phyloP scores from a whole-genome alignment of 1,140 invertebrate genomes.

The Lineus longissimus region DNA sequence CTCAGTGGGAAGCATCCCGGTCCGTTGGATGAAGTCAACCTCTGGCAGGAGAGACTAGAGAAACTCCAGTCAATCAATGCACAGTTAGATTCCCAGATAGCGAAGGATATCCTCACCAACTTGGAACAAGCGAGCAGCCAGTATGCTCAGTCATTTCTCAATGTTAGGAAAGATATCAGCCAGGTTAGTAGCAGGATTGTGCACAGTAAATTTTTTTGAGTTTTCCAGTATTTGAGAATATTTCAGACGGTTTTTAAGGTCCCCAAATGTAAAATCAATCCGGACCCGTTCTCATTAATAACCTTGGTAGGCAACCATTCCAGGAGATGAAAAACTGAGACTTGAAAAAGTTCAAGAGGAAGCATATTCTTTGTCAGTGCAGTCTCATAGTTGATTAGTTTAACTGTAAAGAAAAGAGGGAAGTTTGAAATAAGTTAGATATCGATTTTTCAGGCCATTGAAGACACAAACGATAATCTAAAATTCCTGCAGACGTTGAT shows the following conservation, averaged over 20 bases:
- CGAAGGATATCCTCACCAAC: slow-evolving; percentile 50
- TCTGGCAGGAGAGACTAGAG: slow-evolving; percentile 47
- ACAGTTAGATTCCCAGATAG: slow-evolving; percentile 48
- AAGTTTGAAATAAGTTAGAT: background rate
- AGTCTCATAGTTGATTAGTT: no score
- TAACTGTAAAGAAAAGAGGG: no score
- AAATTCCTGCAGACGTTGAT: slow-evolving; percentile 45
- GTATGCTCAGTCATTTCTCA: slow-evolving; percentile 47
- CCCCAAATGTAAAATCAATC: no score
- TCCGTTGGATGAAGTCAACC: slow-evolving; percentile 47
- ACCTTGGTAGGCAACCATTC: no score
- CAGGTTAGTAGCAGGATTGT: slow-evolving; percentile 30
- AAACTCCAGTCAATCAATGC: slow-evolving; percentile 44
- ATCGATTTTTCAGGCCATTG: slow-evolving; percentile 34
- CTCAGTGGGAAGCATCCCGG: slow-evolving; percentile 44
- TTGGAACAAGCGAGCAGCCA: slow-evolving; percentile 48
- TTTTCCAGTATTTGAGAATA: no score
- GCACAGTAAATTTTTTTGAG: slow-evolving; percentile 5
- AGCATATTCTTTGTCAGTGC: no score
- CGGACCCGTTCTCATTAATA: no score
- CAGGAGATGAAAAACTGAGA: no score
- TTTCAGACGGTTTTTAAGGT: no score
- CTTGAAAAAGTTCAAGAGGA: no score
- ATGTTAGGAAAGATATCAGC: slow-evolving; percentile 46
- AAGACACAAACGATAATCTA: slow-evolving; percentile 45